Conservation (phyloP, 2,797 vertebrate genomes). For the Arctocebus calabarensis region DNA sequence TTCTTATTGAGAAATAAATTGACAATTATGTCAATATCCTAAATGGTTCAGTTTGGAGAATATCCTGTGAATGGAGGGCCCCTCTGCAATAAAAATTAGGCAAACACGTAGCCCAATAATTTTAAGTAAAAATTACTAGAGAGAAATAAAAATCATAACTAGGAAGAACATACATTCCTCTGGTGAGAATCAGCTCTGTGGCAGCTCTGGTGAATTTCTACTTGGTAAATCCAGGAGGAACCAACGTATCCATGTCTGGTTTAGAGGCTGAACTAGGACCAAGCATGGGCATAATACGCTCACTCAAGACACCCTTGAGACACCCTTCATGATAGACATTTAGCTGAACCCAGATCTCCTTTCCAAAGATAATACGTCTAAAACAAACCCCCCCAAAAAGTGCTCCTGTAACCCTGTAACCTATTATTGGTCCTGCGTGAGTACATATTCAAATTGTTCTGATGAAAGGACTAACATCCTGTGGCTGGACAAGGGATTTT, state of each 20-base stretch:
- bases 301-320: neutral
- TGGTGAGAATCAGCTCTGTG: neutral
- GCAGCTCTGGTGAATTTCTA: neutral
- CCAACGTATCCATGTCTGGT: neutral
- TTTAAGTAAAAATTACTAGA: neutral
- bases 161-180: neutral
- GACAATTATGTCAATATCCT: neutral
- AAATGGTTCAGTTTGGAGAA: neutral
- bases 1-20: neutral
- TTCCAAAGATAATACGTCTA: neutral
- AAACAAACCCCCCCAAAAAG: neutral
- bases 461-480: neutral
- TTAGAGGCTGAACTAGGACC: neutral
- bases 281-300: neutral
- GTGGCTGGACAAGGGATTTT: neutral
- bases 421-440: neutral
- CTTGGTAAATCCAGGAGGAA: neutral
- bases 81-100: conserved; percentile 30
- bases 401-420: neutral
- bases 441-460: neutral
- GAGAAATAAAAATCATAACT: neutral
- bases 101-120: neutral
- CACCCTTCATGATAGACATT: neutral
- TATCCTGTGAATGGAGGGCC: neutral
- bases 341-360: neutral